phyloP scores from a whole-genome alignment of 2,797 vertebrate genomes.

The Pipistrellus kuhlii region DNA sequence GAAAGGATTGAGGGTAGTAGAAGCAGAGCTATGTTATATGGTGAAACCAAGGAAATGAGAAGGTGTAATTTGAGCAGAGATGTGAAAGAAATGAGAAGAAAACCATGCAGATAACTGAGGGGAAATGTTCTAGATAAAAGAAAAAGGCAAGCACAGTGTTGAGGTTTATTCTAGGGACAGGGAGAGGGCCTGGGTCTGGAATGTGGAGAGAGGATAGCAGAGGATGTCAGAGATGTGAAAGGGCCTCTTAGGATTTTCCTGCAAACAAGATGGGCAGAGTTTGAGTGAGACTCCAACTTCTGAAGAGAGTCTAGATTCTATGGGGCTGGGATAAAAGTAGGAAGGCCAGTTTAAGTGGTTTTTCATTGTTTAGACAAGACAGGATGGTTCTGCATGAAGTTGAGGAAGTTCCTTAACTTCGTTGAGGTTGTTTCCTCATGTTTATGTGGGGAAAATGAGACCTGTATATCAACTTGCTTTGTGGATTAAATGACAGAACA shows the following conservation, averaged over 20 bases:
- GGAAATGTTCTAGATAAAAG: not conserved
- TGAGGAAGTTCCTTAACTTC: not conserved
- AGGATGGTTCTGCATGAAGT: not conserved
- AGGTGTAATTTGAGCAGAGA: not conserved
- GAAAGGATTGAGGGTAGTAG: not conserved
- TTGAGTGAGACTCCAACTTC: not conserved
- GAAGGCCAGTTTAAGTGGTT: not conserved
- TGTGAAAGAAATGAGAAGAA: not conserved
- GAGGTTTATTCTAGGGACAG: not conserved
- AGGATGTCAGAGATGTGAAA: not conserved
- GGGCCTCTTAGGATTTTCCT: not conserved
- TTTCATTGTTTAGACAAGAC: not conserved
- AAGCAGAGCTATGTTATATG: not conserved
- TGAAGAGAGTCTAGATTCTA: not conserved
- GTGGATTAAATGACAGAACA: conserved; percentile 4
- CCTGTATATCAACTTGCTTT: not conserved
- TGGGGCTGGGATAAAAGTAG: not conserved
- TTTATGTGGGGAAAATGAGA: not conserved
- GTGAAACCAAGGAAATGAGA: not conserved
- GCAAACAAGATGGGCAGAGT: not conserved
- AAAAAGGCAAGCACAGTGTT: not conserved
- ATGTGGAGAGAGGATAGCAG: not conserved
- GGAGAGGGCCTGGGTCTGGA: not conserved
- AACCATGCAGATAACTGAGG: not conserved
- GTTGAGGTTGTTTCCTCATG: not conserved